Evolutionary conservation across 2,888 invertebrate species (phyloP).

Genomic region (Ormyrus labotus): DNA sequence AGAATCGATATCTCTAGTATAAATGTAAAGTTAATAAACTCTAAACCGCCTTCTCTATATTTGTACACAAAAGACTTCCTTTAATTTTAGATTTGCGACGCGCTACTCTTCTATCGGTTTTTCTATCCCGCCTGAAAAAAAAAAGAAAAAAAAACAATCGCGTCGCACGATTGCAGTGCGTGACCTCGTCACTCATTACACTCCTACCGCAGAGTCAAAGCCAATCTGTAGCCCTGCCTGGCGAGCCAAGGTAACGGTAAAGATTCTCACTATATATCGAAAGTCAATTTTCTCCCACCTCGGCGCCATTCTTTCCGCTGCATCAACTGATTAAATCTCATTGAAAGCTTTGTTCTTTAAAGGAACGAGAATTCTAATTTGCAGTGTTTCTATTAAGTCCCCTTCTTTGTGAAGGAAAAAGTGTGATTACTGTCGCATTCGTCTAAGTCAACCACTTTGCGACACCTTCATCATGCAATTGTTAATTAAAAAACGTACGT

Average conservation of each 20-base stretch:
- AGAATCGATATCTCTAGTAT: no score
- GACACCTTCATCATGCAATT: no score
- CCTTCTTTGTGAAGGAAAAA: neutral
- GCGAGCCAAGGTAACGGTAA: no score
- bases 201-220: conserved; percentile 16
- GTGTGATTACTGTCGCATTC: no score
- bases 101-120: neutral
- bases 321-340: conserved; percentile 11
- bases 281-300: conserved; percentile 31
- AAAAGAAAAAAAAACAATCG: conserved; percentile 18
- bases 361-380: conserved; percentile 39
- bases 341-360: conserved; percentile 11
- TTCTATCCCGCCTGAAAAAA: no score
- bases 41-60: no score
- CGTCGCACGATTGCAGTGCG: conserved; percentile 12
- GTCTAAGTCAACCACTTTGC: no score
- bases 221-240: conserved; percentile 16
- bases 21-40: no score
- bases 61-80: neutral
- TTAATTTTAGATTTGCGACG: neutral
- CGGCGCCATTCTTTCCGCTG: conserved; percentile 19
- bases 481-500: neutral
- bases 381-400: neutral
- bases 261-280: conserved; percentile 10
- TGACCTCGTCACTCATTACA: conserved; percentile 46